Conservation (phyloP, 2,113 vertebrate genomes). For the Pica pica region DNA sequence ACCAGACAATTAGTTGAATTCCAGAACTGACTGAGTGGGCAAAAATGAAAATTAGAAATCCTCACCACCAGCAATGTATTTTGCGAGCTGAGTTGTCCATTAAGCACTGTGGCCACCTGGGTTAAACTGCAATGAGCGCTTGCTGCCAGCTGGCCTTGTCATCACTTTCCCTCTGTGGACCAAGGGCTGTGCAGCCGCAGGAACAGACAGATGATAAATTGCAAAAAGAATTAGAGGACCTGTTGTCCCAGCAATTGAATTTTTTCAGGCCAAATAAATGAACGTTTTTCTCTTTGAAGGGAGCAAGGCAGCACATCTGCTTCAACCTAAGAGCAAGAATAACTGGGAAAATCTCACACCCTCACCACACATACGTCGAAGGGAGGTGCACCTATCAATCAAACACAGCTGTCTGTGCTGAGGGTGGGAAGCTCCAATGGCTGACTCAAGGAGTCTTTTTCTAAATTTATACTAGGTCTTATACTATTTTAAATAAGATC, state of each 20-base stretch:
- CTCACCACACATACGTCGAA: background rate
- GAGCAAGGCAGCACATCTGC: conserved; percentile 35
- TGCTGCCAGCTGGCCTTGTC: conserved; percentile 57
- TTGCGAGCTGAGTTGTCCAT: background rate
- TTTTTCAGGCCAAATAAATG: conserved; percentile 36
- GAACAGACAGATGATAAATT: conserved; percentile 30
- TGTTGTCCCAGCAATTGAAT: conserved; percentile 42
- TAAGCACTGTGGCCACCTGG: conserved; percentile 29
- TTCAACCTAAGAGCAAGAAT: conserved; percentile 25
- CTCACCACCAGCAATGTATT: background rate
- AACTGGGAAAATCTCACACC: conserved; percentile 23
- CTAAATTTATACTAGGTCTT: background rate
- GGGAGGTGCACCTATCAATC: background rate
- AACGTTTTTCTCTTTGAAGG: conserved; percentile 22
- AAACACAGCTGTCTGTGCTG: background rate
- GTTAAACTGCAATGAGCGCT: background rate
- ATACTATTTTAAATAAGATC: background rate
- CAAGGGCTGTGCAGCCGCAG: background rate
- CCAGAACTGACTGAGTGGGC: background rate
- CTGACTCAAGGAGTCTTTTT: background rate
- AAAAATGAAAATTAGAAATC: conserved; percentile 10
- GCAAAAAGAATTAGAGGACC: conserved; percentile 36
- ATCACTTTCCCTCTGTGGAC: background rate
- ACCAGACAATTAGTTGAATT: conserved; percentile 11
- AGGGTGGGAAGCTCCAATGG: background rate